Evolutionary conservation across 2,888 invertebrate genomes (phyloP), one percentile per base, ranked within the genome.

Genomic region (Sipha maydis): DNA sequence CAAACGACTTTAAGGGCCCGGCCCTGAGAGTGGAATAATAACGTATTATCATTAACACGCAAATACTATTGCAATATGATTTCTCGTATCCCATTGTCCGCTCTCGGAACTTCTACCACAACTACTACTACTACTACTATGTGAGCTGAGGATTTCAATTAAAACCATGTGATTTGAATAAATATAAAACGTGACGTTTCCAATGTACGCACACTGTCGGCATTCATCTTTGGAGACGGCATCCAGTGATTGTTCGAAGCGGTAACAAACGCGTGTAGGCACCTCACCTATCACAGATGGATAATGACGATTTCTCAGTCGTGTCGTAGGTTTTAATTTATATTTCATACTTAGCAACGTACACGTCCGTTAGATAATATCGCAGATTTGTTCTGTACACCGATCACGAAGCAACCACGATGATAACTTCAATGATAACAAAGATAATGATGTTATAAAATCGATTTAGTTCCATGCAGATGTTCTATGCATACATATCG

Each of bases 101-200:
- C 48, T 77, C 48, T 77, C 5, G 28, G n/a, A 0, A n/a, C n/a
- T n/a, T n/a, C n/a, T n/a, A n/a, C n/a, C n/a, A n/a, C n/a, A 77
- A 19, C 28, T 19, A 77, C 54, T 3, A 28, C 28, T 54, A 3
- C 48, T 48, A 4, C 54, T 48, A 4, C 54, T 11, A 1, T 48
- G 48, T 48, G 48, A 8, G 8, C 0, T 1, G 48, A 77, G 28
- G 17, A 77, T 48, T 77, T 54, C 14, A 48, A 48, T 77, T 48
- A 28, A 28, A 3, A 48, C n/a, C 54, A 48, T 54, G 25, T 56
- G 5, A 82, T 69, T 71, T 48, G 48, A 71, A 83, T 17, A 83
- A 2, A 83, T 71, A 54, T 48, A 75, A 75, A 73, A 56, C 38
- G 34, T 56, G 34, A 83, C n/a, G 73, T 38, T 17, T 83, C n/a